These are phyloP conservation scores for Arnoldichthys spilopterus DNA, from an alignment of 2,797 vertebrate genomes.

Conservation along the genomic window DNA sequence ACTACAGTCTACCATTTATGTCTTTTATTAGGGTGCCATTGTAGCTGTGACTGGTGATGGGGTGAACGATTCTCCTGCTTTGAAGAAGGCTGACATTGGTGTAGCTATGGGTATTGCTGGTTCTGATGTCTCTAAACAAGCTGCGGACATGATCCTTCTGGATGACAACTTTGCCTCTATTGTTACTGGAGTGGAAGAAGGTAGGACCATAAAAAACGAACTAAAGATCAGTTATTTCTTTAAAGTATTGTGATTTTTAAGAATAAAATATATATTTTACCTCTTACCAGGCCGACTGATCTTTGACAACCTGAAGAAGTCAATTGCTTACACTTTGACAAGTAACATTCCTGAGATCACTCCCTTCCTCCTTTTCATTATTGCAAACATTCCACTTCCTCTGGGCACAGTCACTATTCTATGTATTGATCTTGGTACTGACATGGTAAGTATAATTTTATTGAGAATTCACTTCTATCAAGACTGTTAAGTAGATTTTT, in stretches of 20 bases:
- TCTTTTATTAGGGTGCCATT: constrained; percentile 91
- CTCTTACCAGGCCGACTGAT: constrained; percentile 87
- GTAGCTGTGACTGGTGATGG: constrained; percentile 97
- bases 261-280: neutral
- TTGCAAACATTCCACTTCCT: constrained; percentile 93
- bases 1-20: too few relatives aligned
- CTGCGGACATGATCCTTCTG: constrained; percentile 96
- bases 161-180: constrained; percentile 98
- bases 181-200: constrained; percentile 96
- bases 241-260: too few relatives aligned
- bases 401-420: constrained; percentile 96
- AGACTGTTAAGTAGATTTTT: neutral
- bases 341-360: constrained; percentile 98
- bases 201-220: too few relatives aligned
- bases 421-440: constrained; percentile 95
- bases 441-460: constrained; percentile 83
- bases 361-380: constrained; percentile 94
- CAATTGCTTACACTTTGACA: constrained; percentile 95
- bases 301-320: constrained; percentile 98
- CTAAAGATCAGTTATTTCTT: too few relatives aligned
- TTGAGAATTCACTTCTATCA: neutral
- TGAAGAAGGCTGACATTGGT: constrained; percentile 97
- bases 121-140: constrained; percentile 96
- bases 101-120: constrained; percentile 97
- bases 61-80: constrained; percentile 94